Base-by-base conservation (phyloP, 2,113 vertebrate genomes). In the Myanophis thanlyinensis region DNA sequence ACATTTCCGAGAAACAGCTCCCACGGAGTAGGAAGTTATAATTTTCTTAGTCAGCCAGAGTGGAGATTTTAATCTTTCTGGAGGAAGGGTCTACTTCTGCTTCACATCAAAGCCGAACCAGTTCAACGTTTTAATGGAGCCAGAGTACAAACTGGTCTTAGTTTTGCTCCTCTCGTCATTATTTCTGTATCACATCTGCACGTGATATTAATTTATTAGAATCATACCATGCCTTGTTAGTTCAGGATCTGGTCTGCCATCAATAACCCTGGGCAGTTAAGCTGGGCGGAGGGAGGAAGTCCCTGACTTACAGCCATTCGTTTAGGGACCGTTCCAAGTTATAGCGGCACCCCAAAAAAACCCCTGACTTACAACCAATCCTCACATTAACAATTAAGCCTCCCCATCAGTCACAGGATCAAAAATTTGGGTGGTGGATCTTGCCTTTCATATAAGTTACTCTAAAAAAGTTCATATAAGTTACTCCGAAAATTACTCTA, bases 91-190 rank as follows among this genome's bases (percentile, higher is more conserved):
- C 47, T 15, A 30, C 11, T 86, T 86, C 85, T 86, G 85, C 23
- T 86, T 48, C 85, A 48, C 44, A 86, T 86, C 10, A 27, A 47
- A 46, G 44, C 22, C 5, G 22, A 27, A 86, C 46, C 40, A 89
- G 9, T 94, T 86, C n/a, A 47, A 87, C 44, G 89, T 89, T 87
- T 86, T 49, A 59, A 94, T 88, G 89, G 94, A 93, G 52, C 85
- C 93, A 23, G 10, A 80, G 25, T 15, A 22, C 47, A 0, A 0
- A 0, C 30, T 59, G 25, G 48, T 25, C 92, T 59, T 91, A 90
- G 52, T 84, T 91, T 54, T 94, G n/a, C 84, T 20, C 53, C 53
- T 84, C 90, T 91, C 95, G 95, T 96, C 95, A 95, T 96, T 0
- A 97, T 96, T 96, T 91, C 93, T 93, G 91, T 56, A 44, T 25